Evolutionary conservation across 2,888 invertebrate species (phyloP), one percentile per base, ranked within the genome.

Genomic region (Tenodera sinensis): DNA sequence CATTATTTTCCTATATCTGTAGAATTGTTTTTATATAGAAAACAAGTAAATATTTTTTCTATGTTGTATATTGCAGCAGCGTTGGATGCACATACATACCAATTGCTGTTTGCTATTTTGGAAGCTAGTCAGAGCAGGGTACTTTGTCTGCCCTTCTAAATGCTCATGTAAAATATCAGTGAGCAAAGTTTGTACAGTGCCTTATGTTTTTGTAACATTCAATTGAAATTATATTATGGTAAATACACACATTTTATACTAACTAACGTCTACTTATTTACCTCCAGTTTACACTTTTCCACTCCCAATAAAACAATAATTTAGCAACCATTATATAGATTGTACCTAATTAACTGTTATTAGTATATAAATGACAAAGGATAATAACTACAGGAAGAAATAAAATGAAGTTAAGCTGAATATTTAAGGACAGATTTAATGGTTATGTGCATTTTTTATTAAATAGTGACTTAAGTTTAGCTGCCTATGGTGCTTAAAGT

Each of bases 241-340:
- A 89, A 85, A 89, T 90, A 89, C 90, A 90, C 88, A 90, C 89
- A 83, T 91, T 90, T 91, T 91, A 90, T 90, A 90, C 85, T 42
- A 88, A 83, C 83, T 28, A 83, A 83, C 20, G 8, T 28, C 14
- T 83, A 83, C 20, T 27, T 20, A 71, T 71, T 71, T 71, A 71
- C 15, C 6, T 54, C 6, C 20, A 71, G 9, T 71, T 20, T 6
- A 20, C 8, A 71, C 54, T 25, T 71, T n/a, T 71, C 54, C 54
- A 12, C 12, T 34, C 34, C 42, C 12, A 12, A 42, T 12, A 42
- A 12, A 42, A 42, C 30, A 0, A 42, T 12, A 0, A 34, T 34
- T 34, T 34, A 34, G 6, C 4, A 34, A 42, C 42, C 42, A 12
- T 42, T 42, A 9, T 12, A 2, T 2, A 42, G 42, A 42, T 42